A percentile compares a stretch with the other conserved stretches of the same genome.
Evolutionary conservation across 1,140 invertebrate genomes (phyloP).

Genomic region (Ephestia elutella): DNA sequence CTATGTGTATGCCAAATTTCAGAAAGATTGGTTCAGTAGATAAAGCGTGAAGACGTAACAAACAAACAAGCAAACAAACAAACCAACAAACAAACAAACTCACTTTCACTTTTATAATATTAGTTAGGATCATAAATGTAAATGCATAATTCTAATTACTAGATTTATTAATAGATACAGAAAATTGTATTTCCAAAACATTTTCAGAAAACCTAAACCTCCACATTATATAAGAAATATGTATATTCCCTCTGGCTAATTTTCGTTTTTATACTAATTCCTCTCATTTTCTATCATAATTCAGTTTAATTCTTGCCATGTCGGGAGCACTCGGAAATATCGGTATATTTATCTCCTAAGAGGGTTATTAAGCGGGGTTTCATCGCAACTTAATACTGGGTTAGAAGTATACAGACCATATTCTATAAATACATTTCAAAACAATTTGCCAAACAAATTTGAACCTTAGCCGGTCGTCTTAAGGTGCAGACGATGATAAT

Average conservation of each 20-base stretch:
- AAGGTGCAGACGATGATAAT: neutral
- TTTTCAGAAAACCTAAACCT: neutral
- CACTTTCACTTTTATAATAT: too few species aligned
- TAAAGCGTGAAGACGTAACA: too few species aligned
- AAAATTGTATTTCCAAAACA: too few species aligned
- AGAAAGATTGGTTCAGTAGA: too few species aligned
- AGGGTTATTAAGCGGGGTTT: conserved; percentile 29
- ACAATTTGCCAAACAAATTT: neutral
- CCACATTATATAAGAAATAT: neutral
- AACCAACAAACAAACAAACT: too few species aligned
- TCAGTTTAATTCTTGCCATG: conserved; percentile 30
- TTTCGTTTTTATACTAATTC: conserved; percentile 8
- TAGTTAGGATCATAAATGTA: too few species aligned
- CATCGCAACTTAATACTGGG: conserved; percentile 18
- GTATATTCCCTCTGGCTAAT: neutral
- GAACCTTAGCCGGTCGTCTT: neutral
- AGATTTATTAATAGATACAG: too few species aligned
- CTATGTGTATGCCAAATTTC: too few species aligned
- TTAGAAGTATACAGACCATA: conserved; percentile 12
- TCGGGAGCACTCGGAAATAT: conserved; percentile 30
- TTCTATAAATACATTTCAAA: conserved; percentile 4
- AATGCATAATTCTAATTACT: too few species aligned
- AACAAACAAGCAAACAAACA: too few species aligned
- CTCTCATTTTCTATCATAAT: conserved; percentile 21
- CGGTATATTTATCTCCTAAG: conserved; percentile 30